A percentile compares a stretch with the other conserved stretches of the same genome.
Conservation (phyloP, 1,140 invertebrate genomes). For the Ganaspis sp. region DNA sequence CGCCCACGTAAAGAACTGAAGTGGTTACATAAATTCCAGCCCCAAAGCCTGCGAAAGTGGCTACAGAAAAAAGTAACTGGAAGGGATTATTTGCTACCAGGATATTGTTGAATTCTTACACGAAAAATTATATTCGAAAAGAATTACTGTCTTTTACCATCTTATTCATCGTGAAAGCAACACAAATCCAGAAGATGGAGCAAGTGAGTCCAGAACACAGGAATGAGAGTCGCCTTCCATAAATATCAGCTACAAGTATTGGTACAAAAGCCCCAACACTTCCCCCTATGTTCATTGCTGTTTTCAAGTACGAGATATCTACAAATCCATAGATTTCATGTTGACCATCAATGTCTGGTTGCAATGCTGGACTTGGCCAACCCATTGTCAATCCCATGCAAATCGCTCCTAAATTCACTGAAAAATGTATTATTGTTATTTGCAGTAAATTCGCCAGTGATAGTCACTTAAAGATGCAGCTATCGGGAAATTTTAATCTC, state of each 20-base stretch:
- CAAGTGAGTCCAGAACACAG: conserved; percentile 36
- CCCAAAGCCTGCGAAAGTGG: conserved; percentile 41
- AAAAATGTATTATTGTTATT: neutral
- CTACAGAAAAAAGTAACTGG: conserved; percentile 37
- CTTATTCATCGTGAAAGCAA: conserved; percentile 12
- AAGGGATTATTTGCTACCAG: conserved; percentile 12
- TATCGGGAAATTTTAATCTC: no score
- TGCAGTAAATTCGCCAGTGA: no score
- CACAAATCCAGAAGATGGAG: conserved; percentile 45
- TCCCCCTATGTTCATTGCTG: conserved; percentile 46
- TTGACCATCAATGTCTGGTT: neutral
- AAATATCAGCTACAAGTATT: conserved; percentile 48
- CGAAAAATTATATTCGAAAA: neutral
- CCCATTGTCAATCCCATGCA: conserved; percentile 49
- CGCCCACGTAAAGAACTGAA: conserved; percentile 46
- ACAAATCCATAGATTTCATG: neutral
- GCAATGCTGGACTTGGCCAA: conserved; percentile 41
- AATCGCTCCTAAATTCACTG: conserved; percentile 52
- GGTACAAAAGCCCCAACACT: conserved; percentile 50
- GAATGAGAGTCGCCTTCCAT: conserved; percentile 47
- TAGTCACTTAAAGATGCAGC: no score
- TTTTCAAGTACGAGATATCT: neutral
- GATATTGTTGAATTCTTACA: neutral
- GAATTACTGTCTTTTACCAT: neutral
- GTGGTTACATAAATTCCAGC: conserved; percentile 48